Evolutionary conservation across 2,797 vertebrate genomes (phyloP).

Genomic region (Pangasius krempfi): DNA sequence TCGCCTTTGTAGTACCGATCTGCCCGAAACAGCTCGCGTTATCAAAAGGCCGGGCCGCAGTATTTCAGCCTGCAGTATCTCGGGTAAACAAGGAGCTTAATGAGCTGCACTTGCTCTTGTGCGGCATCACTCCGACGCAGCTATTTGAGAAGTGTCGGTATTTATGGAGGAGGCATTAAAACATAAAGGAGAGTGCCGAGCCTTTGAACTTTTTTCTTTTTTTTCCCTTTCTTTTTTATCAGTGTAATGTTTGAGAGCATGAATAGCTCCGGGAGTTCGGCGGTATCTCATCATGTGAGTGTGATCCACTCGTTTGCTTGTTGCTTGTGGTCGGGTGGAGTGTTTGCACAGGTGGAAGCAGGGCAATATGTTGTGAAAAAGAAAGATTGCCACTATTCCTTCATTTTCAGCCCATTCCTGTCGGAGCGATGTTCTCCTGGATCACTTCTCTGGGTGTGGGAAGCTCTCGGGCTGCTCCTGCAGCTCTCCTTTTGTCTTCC

Average conservation of each 20-base stretch:
- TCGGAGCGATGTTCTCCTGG: constrained; percentile 47
- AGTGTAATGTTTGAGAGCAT: constrained; percentile 42
- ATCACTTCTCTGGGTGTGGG: constrained; percentile 49
- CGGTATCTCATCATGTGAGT: constrained; percentile 39
- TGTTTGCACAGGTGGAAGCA: constrained; percentile 67
- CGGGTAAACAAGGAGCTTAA: constrained; percentile 58
- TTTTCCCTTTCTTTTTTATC: constrained; percentile 36
- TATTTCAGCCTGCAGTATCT: constrained; percentile 40
- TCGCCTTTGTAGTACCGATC: constrained; percentile 54
- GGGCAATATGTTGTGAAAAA: constrained; percentile 47
- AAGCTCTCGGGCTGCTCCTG: constrained; percentile 42
- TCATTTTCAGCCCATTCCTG: constrained; percentile 58
- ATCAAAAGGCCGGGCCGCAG: constrained; percentile 27
- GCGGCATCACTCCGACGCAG: constrained; percentile 33
- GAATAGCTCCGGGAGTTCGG: constrained; percentile 49
- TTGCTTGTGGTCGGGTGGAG: constrained; percentile 49
- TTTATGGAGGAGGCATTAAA: constrained; percentile 63
- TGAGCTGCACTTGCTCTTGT: constrained; percentile 55
- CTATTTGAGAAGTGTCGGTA: constrained; percentile 54
- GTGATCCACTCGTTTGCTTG: constrained; percentile 19
- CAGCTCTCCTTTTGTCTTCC: constrained; percentile 51
- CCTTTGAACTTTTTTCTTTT: constrained; percentile 52
- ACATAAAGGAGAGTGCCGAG: constrained; percentile 52
- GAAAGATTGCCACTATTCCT: constrained; percentile 43
- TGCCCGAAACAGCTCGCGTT: constrained; percentile 33